Conservation (phyloP, 2,888 invertebrate species). For the Zaprionus lineosus region DNA sequence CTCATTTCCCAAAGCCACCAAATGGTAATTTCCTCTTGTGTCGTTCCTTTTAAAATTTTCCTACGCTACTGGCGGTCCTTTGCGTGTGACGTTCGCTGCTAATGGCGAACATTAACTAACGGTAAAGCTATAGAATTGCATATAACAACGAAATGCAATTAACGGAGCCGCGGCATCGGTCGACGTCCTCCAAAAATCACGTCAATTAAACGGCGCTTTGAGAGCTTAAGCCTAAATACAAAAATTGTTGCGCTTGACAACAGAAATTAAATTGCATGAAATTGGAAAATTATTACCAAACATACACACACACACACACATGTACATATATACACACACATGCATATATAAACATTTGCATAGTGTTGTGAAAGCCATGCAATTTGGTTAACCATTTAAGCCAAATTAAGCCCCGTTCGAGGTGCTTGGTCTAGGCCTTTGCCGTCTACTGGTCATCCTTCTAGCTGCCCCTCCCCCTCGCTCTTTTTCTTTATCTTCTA, state of each 20-base stretch:
- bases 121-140: conserved; percentile 32
- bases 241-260: conserved; percentile 56
- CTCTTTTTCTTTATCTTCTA: no score
- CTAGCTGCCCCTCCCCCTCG: not conserved
- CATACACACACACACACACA: conserved; percentile 8
- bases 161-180: conserved; percentile 14
- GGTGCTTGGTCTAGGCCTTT: conserved; percentile 21
- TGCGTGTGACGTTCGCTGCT: no score
- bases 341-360: conserved; percentile 45
- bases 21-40: no score
- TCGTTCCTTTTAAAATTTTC: no score
- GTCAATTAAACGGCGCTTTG: conserved; percentile 48
- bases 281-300: conserved; percentile 74
- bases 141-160: conserved; percentile 63
- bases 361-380: conserved; percentile 53
- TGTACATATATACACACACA: conserved; percentile 4
- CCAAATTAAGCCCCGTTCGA: conserved; percentile 73
- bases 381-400: conserved; percentile 74
- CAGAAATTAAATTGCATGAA: conserved; percentile 75
- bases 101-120: conserved; percentile 45
- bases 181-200: conserved; percentile 20
- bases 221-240: conserved; percentile 35
- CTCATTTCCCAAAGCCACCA: no score
- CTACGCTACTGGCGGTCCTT: no score
- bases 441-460: no score